Base-by-base conservation (phyloP, 2,797 vertebrate genomes). In the Acipenser ruthenus region DNA sequence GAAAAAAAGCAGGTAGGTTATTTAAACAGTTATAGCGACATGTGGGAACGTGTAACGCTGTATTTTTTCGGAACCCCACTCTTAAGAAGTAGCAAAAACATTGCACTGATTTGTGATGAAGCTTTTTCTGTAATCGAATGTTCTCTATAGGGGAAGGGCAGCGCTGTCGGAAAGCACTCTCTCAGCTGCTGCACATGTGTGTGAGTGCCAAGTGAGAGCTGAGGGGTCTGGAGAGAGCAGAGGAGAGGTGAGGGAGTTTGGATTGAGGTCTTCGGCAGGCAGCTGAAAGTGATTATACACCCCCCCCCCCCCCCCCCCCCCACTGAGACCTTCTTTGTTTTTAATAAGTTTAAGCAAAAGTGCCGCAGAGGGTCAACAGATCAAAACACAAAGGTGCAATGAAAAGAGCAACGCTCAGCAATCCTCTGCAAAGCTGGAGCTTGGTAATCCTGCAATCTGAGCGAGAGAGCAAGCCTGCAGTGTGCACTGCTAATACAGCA, bases 281-380 rank as follows among this genome's bases (percentile, higher is more conserved):
- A 83, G 84, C 79, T 84, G 75, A 82, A 74, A 73, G 67, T 70
- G 64, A 81, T 83, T 84, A 83, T 51, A 65, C 69, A 62, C 51
- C 63, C 55, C 59, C 59, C 67, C 69, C 63, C 55, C n/a, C n/a
- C n/a, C n/a, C n/a, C 66, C 15, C 15, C 48, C n/a, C 70, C 68
- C 53, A 73, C 67, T 71, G 52, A 64, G 67, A 75, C 64, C 48
- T 60, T 63, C 58, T 53, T 66, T 51, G 37, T 64, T 72, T 10
- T 8, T 50, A 66, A 68, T 15, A 52, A 52, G 53, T 52, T 60
- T 15, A 47, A 50, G 52, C 67, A 60, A 50, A 64, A 58, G 50
- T 51, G 56, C 12, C 10, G 59, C 7, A 6, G 60, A 13, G 50
- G 65, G 67, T 68, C 55, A 62, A 67, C 10, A 49, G 50, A 66